These are phyloP conservation scores for Drosophila mayri DNA, from an alignment of 1,140 invertebrate species.

Conservation along the genomic window DNA sequence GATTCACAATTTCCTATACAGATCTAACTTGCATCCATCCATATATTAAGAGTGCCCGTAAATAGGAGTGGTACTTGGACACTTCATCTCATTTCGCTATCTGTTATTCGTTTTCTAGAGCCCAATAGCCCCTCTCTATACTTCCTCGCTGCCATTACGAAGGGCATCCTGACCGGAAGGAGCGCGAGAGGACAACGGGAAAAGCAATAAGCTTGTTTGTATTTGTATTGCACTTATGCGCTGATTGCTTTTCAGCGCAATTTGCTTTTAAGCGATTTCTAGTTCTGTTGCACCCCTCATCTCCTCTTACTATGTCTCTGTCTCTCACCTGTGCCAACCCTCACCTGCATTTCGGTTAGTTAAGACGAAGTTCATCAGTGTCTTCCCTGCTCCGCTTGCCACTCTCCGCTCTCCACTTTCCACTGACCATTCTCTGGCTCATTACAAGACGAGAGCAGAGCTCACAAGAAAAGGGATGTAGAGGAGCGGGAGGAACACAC, in stretches of 20 bases:
- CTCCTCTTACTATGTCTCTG: background rate
- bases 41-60: slow-evolving; percentile 7
- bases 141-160: background rate
- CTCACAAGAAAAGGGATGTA: slow-evolving; percentile 19
- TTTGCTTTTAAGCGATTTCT: slow-evolving; percentile 65
- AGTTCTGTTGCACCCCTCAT: slow-evolving; percentile 13
- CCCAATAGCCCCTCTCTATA: background rate
- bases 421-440: slow-evolving; percentile 19
- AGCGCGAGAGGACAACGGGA: slow-evolving; percentile 51
- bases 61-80: slow-evolving; percentile 3
- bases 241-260: slow-evolving; percentile 73
- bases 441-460: slow-evolving; percentile 39
- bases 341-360: slow-evolving; percentile 50
- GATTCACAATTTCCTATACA: background rate
- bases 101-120: slow-evolving; percentile 5
- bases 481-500: slow-evolving; percentile 14
- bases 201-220: slow-evolving; percentile 73
- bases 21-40: background rate
- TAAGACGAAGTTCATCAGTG: slow-evolving; percentile 55
- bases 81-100: slow-evolving; percentile 5
- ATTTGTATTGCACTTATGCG: slow-evolving; percentile 73
- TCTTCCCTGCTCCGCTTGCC: background rate
- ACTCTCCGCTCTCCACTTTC: too few species aligned
- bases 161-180: slow-evolving; percentile 43
- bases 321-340: slow-evolving; percentile 23